These are phyloP conservation scores for Protodeltote pygarga DNA, from an alignment of 2,888 invertebrate genomes.

Conservation along the genomic window DNA sequence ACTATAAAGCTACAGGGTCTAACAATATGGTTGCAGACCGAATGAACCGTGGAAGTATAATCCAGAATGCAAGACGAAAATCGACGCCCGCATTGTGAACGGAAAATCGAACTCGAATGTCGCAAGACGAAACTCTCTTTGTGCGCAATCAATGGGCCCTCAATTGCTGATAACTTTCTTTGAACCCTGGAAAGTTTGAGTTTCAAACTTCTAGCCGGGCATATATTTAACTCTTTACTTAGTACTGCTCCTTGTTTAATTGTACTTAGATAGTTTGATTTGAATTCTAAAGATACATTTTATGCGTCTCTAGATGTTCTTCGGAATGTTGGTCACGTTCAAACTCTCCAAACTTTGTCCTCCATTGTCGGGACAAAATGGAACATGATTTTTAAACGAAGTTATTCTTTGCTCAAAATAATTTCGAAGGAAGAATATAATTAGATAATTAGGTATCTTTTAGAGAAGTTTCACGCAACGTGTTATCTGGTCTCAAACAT, in stretches of 20 bases:
- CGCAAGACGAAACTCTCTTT: slow-evolving; percentile 80
- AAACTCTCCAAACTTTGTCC: slow-evolving; percentile 55
- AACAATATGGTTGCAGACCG: slow-evolving; percentile 65
- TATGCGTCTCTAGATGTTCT: slow-evolving; percentile 11
- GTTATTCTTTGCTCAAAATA: slow-evolving; percentile 45
- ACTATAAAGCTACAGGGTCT: slow-evolving; percentile 52
- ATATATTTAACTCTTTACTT: slow-evolving; percentile 57
- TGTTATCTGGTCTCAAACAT: slow-evolving; percentile 21
- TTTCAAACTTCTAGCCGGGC: slow-evolving; percentile 55
- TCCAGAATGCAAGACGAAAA: slow-evolving; percentile 80
- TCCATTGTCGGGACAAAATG: slow-evolving; percentile 54
- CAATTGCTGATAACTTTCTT: slow-evolving; percentile 84
- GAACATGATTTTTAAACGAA: slow-evolving; percentile 53
- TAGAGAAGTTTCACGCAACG: slow-evolving; percentile 30
- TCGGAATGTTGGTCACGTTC: slow-evolving; percentile 64
- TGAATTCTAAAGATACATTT: slow-evolving; percentile 10
- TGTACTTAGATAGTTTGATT: slow-evolving; percentile 16
- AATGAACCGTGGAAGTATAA: slow-evolving; percentile 74
- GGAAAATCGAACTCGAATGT: slow-evolving; percentile 82
- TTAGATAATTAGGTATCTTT: slow-evolving; percentile 39
- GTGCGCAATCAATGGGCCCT: slow-evolving; percentile 82
- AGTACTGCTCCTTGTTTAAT: slow-evolving; percentile 19
- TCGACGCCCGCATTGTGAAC: slow-evolving; percentile 78
- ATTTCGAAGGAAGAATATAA: slow-evolving; percentile 39
- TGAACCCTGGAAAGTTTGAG: slow-evolving; percentile 72